Evolutionary conservation across 2,888 invertebrate species (phyloP).

Genomic region (Orthosia incerta): DNA sequence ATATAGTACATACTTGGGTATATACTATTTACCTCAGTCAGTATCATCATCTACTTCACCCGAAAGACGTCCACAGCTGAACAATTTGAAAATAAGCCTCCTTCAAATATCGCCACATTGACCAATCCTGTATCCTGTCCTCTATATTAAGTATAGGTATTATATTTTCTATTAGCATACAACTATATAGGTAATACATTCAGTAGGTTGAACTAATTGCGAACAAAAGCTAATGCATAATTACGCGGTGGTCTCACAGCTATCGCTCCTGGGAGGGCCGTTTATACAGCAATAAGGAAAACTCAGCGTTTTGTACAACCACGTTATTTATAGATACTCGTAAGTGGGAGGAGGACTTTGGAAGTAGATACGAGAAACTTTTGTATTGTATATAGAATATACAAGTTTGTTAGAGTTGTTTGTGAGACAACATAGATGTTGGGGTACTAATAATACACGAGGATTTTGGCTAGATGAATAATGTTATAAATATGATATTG

Average conservation of each 20-base stretch:
- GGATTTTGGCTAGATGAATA: neutral
- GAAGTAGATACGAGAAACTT: no score
- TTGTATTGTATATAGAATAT: no score
- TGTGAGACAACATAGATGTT: neutral
- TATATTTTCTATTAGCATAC: no score
- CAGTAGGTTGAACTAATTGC: constrained; percentile 5
- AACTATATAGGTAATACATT: neutral
- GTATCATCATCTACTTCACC: no score
- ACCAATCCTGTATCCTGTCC: no score
- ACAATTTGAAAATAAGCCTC: no score
- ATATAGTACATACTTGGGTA: no score
- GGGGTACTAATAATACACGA: neutral
- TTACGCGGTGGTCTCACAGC: constrained; percentile 7
- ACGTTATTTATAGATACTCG: constrained; percentile 4
- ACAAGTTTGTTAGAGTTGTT: neutral
- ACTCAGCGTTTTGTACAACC: constrained; percentile 16
- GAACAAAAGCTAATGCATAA: constrained; percentile 24
- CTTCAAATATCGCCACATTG: no score
- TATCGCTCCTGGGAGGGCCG: constrained; percentile 9
- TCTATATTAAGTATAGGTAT: no score
- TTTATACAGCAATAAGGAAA: constrained; percentile 14
- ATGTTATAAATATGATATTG: neutral
- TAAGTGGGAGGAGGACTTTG: neutral
- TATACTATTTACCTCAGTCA: no score
- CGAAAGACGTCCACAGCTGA: no score